Percentiles rank a stretch among this genome's conserved stretches.
These are phyloP conservation scores for Sarcoramphus papa DNA, from an alignment of 2,797 vertebrate genomes.

Conservation along the genomic window DNA sequence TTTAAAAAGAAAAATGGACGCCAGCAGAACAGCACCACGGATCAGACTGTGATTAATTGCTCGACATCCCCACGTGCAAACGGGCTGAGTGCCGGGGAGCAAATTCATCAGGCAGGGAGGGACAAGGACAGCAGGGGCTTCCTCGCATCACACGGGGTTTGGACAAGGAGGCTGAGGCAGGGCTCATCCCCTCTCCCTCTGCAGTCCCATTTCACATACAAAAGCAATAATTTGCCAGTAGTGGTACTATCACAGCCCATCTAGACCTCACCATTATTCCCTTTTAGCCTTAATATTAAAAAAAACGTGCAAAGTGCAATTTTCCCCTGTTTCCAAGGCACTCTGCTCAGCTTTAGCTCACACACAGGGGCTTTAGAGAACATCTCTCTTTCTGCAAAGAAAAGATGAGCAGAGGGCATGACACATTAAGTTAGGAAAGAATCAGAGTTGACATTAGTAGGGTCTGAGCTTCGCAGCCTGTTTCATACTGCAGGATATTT, in stretches of 20 bases:
- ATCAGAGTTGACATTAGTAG: not conserved
- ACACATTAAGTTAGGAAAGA: not conserved
- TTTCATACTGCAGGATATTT: not conserved
- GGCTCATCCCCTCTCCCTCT: not conserved
- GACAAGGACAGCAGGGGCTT: not conserved
- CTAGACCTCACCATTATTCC: not conserved
- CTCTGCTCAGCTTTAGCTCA: not conserved
- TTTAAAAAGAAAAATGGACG: not conserved
- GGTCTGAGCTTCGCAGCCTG: not conserved
- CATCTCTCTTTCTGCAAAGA: not conserved
- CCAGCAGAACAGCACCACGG: not conserved
- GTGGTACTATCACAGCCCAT: not conserved
- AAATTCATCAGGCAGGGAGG: not conserved
- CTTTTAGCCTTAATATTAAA: not conserved
- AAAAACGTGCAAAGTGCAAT: not conserved
- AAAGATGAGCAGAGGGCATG: not conserved
- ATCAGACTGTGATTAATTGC: not conserved
- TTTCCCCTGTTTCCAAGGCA: not conserved
- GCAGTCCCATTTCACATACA: not conserved
- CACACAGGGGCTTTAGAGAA: not conserved
- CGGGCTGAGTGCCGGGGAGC: not conserved
- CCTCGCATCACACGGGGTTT: not conserved
- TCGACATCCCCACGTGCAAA: fast-evolving
- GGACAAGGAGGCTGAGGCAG: not conserved
- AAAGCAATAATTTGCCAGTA: not conserved